A percentile compares a stretch with the other conserved stretches of the same genome.
These are phyloP conservation scores for Halichondria panicea DNA, from an alignment of 37 sponge, comb jelly and placozoan species.

Conservation along the genomic window DNA sequence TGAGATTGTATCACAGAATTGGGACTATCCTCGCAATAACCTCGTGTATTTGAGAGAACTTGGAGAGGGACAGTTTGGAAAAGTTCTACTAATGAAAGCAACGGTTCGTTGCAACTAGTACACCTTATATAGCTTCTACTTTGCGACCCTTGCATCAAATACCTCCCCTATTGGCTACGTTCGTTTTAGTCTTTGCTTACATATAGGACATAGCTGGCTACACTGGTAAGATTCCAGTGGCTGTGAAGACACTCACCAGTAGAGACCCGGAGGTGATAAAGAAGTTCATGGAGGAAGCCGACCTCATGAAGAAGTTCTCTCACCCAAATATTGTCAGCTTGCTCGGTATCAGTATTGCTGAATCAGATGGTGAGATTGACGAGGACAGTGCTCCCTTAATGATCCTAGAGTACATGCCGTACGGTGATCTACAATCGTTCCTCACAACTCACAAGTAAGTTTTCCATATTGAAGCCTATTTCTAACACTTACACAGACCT, in stretches of 20 bases:
- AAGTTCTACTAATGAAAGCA: slow-evolving; percentile 68
- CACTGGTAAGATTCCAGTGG: slow-evolving; percentile 42
- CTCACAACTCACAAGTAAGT: slow-evolving; percentile 26
- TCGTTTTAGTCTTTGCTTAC: background rate
- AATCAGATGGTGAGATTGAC: background rate
- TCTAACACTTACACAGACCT: background rate
- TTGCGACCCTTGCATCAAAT: background rate
- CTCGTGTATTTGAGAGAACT: slow-evolving; percentile 47
- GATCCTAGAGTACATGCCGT: slow-evolving; percentile 65
- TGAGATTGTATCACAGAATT: slow-evolving; percentile 9
- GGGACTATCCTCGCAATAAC: slow-evolving; percentile 47
- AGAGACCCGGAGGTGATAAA: slow-evolving; percentile 26
- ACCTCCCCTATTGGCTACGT: background rate
- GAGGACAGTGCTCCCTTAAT: slow-evolving; percentile 56
- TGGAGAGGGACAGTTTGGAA: slow-evolving; percentile 79
- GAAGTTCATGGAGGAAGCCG: slow-evolving; percentile 49
- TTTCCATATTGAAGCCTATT: background rate
- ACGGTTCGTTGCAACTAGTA: slow-evolving; percentile 8
- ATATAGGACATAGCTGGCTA: slow-evolving; percentile 45
- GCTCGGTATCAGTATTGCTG: slow-evolving; percentile 12
- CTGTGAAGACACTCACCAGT: slow-evolving; percentile 59
- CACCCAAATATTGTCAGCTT: slow-evolving; percentile 62
- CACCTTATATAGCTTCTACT: too few relatives aligned
- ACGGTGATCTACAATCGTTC: slow-evolving; percentile 48
- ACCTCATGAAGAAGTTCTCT: slow-evolving; percentile 57